phyloP scores from a whole-genome alignment of 2,888 invertebrate genomes.

The Lasioglossum pauxillum region DNA sequence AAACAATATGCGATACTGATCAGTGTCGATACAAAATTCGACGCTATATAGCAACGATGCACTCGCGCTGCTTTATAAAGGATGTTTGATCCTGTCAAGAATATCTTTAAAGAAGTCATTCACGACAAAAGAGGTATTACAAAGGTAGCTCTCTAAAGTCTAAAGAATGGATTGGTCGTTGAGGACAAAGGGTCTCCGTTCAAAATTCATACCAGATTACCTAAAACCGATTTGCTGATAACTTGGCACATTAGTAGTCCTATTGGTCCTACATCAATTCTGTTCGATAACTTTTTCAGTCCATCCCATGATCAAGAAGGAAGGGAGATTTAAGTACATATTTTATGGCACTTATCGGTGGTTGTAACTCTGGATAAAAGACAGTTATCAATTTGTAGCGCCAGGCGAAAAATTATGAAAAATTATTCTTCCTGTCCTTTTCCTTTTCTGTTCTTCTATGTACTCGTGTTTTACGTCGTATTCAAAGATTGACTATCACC shows the following conservation, averaged over 20 bases:
- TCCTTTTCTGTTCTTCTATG: too few species aligned
- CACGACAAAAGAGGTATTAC: neutral
- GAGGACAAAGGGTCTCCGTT: neutral
- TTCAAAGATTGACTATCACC: too few species aligned
- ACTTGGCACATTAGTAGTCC: neutral
- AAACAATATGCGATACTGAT: neutral
- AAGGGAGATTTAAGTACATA: neutral
- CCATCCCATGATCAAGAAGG: neutral
- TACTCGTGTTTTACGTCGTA: too few species aligned
- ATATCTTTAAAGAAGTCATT: neutral
- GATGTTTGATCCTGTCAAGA: neutral
- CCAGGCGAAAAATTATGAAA: neutral
- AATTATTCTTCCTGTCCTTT: neutral
- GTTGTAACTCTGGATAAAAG: neutral
- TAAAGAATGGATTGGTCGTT: neutral
- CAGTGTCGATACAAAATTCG: neutral
- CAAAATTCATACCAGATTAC: neutral
- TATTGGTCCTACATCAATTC: neutral
- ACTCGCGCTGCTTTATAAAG: neutral
- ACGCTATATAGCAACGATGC: neutral
- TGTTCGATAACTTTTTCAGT: neutral
- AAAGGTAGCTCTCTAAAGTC: neutral
- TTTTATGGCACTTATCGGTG: neutral
- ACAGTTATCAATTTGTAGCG: neutral
- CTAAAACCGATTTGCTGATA: neutral